These are phyloP conservation scores for Loriculus beryllinus DNA, from an alignment of 2,797 vertebrate species.

Conservation along the genomic window DNA sequence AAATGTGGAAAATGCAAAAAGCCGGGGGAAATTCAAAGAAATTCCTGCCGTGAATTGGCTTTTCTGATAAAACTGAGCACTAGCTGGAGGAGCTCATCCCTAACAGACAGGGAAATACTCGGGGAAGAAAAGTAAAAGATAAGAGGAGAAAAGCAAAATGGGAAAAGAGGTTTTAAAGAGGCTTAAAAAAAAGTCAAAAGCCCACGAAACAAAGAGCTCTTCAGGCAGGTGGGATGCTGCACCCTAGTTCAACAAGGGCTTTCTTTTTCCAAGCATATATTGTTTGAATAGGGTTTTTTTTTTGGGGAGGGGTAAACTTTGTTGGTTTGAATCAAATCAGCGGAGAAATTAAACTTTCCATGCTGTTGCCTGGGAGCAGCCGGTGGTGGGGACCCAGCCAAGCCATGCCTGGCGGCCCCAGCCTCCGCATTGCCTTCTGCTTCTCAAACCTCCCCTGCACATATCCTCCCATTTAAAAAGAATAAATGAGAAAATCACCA, in stretches of 20 bases:
- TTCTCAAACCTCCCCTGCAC: neutral
- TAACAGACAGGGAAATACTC: neutral
- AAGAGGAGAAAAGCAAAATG: neutral
- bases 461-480: neutral
- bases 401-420: neutral
- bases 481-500: neutral
- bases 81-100: neutral
- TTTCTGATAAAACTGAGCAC: neutral
- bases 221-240: neutral
- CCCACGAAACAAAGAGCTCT: constrained; percentile 31
- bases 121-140: neutral
- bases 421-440: fast-evolving
- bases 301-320: neutral
- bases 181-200: neutral
- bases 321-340: neutral
- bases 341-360: neutral
- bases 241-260: neutral
- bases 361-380: neutral
- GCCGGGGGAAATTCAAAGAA: neutral
- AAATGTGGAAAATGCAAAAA: neutral
- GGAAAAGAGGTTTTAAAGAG: neutral
- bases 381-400: fast-evolving
- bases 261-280: neutral
- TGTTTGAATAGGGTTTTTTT: neutral
- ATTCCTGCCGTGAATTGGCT: neutral